These are phyloP conservation scores for Hyles lineata DNA, from an alignment of 2,888 invertebrate species.

Conservation along the genomic window DNA sequence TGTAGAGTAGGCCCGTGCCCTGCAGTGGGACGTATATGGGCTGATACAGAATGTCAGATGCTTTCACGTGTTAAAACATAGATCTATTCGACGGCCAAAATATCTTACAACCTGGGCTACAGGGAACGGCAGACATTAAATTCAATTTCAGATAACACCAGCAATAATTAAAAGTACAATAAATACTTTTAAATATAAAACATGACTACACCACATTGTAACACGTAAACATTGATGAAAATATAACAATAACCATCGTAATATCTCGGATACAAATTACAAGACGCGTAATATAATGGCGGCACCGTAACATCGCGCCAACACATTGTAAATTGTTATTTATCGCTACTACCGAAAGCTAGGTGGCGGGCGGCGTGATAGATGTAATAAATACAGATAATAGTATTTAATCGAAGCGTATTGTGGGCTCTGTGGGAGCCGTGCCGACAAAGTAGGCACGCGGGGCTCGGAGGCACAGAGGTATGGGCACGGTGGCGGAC, in stretches of 20 bases:
- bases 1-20: too few relatives aligned
- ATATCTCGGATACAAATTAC: slow-evolving; percentile 22
- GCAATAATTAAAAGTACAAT: not conserved
- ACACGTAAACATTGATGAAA: slow-evolving; percentile 16
- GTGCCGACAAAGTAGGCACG: slow-evolving; percentile 51
- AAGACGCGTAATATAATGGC: slow-evolving; percentile 12
- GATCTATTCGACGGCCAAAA: too few relatives aligned
- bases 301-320: slow-evolving; percentile 28
- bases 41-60: too few relatives aligned
- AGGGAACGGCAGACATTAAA: too few relatives aligned
- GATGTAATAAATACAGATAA: slow-evolving; percentile 73
- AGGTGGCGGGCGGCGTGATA: slow-evolving; percentile 54
- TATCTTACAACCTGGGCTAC: too few relatives aligned
- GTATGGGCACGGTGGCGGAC: not conserved
- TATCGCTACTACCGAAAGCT: slow-evolving; percentile 46
- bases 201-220: not conserved
- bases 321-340: slow-evolving; percentile 44
- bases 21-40: too few relatives aligned
- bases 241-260: not conserved
- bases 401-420: slow-evolving; percentile 68
- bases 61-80: too few relatives aligned
- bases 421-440: slow-evolving; percentile 54
- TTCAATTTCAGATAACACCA: too few relatives aligned
- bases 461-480: not conserved
- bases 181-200: not conserved